Evolutionary conservation across 2,797 vertebrate genomes (phyloP).

Genomic region (Alectoris magna): DNA sequence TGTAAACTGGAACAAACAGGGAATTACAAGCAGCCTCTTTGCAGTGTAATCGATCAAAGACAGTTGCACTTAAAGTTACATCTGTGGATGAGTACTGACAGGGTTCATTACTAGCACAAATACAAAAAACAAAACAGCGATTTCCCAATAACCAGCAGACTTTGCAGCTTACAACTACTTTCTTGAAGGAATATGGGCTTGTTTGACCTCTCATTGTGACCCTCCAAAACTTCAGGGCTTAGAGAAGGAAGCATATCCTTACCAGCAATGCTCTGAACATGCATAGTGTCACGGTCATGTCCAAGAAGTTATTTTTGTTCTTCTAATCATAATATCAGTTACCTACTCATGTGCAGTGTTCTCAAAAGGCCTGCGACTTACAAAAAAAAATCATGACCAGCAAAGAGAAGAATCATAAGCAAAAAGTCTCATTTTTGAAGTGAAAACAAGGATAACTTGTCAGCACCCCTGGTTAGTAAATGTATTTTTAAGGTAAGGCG

Average conservation of each 20-base stretch:
- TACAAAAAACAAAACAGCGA: background rate
- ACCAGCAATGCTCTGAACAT: fast-evolving
- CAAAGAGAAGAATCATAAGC: background rate
- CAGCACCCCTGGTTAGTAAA: background rate
- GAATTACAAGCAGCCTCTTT: constrained; percentile 36
- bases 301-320: background rate
- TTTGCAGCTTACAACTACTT: background rate
- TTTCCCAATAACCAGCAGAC: constrained; percentile 12
- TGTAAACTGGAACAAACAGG: constrained; percentile 32
- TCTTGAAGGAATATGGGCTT: background rate
- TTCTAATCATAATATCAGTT: background rate
- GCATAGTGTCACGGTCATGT: background rate
- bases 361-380: fast-evolving
- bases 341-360: background rate
- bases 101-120: constrained; percentile 31
- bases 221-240: background rate
- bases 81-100: constrained; percentile 34
- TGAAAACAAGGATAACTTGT: background rate
- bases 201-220: background rate
- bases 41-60: constrained; percentile 49
- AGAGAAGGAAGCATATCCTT: background rate
- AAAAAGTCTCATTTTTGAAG: background rate
- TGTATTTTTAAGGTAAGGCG: background rate
- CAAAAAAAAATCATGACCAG: background rate
- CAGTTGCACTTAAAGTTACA: constrained; percentile 47